A percentile compares a stretch with the other conserved stretches of the same genome.
Conservation (phyloP, 1,140 invertebrate genomes). For the Neodiprion fabricii region DNA sequence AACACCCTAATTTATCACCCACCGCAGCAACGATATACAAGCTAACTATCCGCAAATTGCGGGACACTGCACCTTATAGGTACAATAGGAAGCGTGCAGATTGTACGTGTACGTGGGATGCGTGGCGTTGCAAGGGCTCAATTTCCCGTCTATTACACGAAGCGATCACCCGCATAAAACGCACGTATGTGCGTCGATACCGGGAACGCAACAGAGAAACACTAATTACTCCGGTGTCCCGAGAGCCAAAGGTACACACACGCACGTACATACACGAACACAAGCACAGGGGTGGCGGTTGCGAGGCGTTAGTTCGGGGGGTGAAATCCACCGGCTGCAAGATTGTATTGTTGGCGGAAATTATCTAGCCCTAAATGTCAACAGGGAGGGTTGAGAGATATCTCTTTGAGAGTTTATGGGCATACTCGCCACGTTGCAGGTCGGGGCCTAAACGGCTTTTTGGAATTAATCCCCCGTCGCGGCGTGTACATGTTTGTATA, state of each 20-base stretch:
- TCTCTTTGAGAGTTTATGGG: not conserved
- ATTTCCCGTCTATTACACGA: not conserved
- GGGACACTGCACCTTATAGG: too few relatives aligned
- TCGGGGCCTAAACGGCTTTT: not conserved
- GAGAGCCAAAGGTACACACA: not conserved
- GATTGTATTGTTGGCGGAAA: slow-evolving; percentile 2
- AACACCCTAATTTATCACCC: too few relatives aligned
- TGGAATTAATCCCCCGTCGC: not conserved
- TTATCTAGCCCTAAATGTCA: not conserved
- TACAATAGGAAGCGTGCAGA: too few relatives aligned
- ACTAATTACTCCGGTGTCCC: not conserved
- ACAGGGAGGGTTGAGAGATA: not conserved
- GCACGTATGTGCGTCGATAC: not conserved
- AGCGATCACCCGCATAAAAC: not conserved
- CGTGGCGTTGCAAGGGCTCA: not conserved
- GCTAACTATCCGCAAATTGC: too few relatives aligned
- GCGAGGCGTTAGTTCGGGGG: not conserved
- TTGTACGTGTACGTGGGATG: too few relatives aligned
- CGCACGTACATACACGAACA: not conserved
- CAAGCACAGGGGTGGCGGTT: not conserved
- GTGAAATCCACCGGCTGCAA: not conserved
- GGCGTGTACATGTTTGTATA: not conserved
- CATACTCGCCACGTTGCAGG: not conserved
- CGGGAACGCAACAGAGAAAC: not conserved
- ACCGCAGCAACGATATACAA: not conserved